Conservation (phyloP, 2,888 invertebrate species). For the Drosophila paramelanica region DNA sequence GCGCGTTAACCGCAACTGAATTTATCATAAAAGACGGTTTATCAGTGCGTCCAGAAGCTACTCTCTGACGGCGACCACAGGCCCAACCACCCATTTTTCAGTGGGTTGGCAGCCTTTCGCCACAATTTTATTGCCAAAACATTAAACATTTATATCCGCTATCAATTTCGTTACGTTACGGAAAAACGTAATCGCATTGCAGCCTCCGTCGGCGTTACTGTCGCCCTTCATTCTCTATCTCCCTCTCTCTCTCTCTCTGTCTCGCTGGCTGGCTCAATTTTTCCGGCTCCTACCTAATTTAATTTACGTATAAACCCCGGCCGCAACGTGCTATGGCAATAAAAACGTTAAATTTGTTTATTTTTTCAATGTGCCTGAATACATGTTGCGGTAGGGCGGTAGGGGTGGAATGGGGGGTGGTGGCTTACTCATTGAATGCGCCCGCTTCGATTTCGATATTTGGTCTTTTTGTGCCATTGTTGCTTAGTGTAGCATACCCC, state of each 20-base stretch:
- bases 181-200: constrained; percentile 74
- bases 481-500: constrained; percentile 62
- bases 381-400: too few relatives aligned
- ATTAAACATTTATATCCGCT: constrained; percentile 81
- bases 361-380: constrained; percentile 53
- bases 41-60: constrained; percentile 55
- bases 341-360: constrained; percentile 80
- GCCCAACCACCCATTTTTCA: constrained; percentile 4
- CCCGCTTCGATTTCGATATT: constrained; percentile 59
- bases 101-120: constrained; percentile 54
- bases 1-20: constrained; percentile 76
- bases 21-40: constrained; percentile 78
- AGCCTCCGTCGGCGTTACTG: constrained; percentile 28
- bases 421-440: constrained; percentile 36
- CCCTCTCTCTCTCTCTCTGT: background rate
- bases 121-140: constrained; percentile 78
- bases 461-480: constrained; percentile 29
- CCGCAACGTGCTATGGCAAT: constrained; percentile 75
- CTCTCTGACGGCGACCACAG: constrained; percentile 7
- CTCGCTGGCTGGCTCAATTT: constrained; percentile 42
- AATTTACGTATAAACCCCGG: constrained; percentile 72
- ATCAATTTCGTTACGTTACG: constrained; percentile 72
- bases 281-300: constrained; percentile 74
- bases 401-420: background rate
- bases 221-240: background rate